Base-by-base conservation (phyloP, 2,797 vertebrate species). In the Fistularia commersonii region DNA sequence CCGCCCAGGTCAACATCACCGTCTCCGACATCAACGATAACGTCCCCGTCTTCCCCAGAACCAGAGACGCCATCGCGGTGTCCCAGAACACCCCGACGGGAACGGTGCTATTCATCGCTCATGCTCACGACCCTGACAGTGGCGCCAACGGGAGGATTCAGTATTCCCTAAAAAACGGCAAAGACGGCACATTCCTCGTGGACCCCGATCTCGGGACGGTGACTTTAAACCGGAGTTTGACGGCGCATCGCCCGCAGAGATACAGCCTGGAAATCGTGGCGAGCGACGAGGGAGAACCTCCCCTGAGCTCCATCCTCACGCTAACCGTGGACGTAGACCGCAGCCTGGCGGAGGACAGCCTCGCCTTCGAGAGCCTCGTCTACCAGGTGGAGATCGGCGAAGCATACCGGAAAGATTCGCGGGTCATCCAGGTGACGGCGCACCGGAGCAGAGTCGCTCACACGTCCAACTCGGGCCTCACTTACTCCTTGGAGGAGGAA, bases 361-460 rank as follows among this genome's bases (percentile, higher is more conserved):
- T 96, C 60, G 74, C 84, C 15, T 99, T 99, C 52, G 93, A 93
- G 77, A 92, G 92, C 0, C 63, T 97, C 45, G 82, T 93, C 9
- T 97, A 98, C 77, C 92, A 92, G 61, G 90, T 89, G 61, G 93
- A 97, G 79, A 88, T 96, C 0, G 92, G 91, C 9, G 96, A 98
- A 80, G 81, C 73, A n/a, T 80, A 90, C 39, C 61, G 84, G 3
- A 83, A 65, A 14, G 83, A 84, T 39, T 80, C 88, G 0, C 83
- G 47, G 9, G 72, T 99, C 11, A 86, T 99, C 59, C 95, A 93
- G 62, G 81, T 92, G 42, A 90, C 83, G 60, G 93, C 94, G 0
- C 82, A 86, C 41, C 60, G 50, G 4, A 77, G 74, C 48, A 47
- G 0, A 0, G 58, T 68, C 9, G 51, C 52, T 41, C 71, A 76